Percentiles rank a stretch among this genome's conserved stretches.
Conservation (phyloP, 2,888 invertebrate species). For the Drosophila hamatofila region DNA sequence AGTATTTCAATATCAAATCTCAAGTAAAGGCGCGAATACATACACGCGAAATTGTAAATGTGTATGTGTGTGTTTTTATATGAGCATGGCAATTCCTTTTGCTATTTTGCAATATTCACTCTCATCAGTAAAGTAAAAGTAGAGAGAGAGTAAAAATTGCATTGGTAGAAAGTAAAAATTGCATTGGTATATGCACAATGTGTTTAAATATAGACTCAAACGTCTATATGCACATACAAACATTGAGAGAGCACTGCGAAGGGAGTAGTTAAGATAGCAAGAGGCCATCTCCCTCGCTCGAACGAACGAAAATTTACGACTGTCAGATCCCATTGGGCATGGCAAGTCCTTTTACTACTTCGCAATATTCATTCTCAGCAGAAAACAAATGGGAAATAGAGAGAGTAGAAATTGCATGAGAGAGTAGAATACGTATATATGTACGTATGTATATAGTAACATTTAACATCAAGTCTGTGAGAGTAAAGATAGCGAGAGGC, state of each 20-base stretch:
- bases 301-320: background rate
- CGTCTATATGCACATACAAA: background rate
- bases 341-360: background rate
- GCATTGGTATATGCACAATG: background rate
- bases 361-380: background rate
- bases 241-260: background rate
- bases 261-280: background rate
- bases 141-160: background rate
- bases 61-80: background rate
- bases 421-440: no score
- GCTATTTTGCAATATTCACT: background rate
- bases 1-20: background rate
- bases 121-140: background rate
- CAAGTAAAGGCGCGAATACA: background rate
- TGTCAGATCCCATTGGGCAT: background rate
- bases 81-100: background rate
- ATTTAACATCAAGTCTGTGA: background rate
- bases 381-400: background rate
- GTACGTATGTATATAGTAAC: background rate
- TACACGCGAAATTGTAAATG: no score
- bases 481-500: background rate
- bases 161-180: background rate
- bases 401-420: background rate
- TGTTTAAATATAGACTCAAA: background rate
- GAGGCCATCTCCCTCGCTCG: background rate